Base-by-base conservation (phyloP, 2,113 vertebrate genomes). In the Scytalopus superciliaris region DNA sequence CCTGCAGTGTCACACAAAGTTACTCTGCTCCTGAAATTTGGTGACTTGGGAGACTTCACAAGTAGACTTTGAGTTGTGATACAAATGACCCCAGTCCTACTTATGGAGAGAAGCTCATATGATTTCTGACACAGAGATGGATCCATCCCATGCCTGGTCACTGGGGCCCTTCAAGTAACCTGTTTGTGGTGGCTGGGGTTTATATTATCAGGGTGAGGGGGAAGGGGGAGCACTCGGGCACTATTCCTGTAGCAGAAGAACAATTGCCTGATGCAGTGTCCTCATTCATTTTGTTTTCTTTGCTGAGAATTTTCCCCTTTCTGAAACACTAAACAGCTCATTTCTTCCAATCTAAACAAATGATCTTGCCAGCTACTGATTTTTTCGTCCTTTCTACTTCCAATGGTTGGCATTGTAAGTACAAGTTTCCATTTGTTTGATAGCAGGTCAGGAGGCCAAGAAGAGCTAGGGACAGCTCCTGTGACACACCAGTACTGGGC, bases 331-430 rank as follows among this genome's bases (percentile, higher is more conserved):
- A 77, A 94, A 62, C 55, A 86, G 40, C 33, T 77, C 8, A 2
- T 44, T 89, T 73, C 76, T 92, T 95, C 88, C 94, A 92, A 90
- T 45, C 64, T 86, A 94, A 97, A 95, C 55, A 94, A 82, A 44
- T 16, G 3, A 67, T 53, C 86, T 85, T 93, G 79, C 82, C 95
- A 90, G 44, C 40, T 66, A 62, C 82, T 42, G 73, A 27, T 64
- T 60, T 76, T 79, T 53, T 69, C n/a, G 35, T 89, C 37, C n/a
- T 90, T 93, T 92, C 70, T 90, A 8, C 81, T 85, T 90, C 56
- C 56, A 55, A 45, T 40, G 39, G 31, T 85, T 79, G 66, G 44
- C 79, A 64, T n/a, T 56, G 39, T 87, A 89, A 75, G 78, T 68
- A 68, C 62, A 68, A 89, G 57, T 83, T 94, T 85, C 53, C 49